Percentiles rank a stretch among this genome's conserved stretches.
phyloP scores from a whole-genome alignment of 2,797 vertebrate species.

The Nannoperca obscura region DNA sequence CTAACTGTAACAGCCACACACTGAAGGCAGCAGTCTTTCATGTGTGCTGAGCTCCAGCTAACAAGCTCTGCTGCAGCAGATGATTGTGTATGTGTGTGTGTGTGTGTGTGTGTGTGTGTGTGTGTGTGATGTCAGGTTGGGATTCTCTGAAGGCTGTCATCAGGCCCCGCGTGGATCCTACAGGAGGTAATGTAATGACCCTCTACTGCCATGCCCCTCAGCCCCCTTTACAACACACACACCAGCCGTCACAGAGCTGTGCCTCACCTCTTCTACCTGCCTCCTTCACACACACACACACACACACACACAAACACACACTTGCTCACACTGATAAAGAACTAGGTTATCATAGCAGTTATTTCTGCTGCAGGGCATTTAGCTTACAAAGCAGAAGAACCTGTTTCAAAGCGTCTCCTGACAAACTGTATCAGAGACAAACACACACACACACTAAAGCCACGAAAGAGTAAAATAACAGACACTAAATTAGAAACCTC shows the following conservation, averaged over 20 bases:
- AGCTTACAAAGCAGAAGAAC: slow-evolving; percentile 67
- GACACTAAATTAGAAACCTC: slow-evolving; percentile 17
- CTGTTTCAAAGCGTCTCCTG: slow-evolving; percentile 53
- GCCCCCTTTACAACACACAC: slow-evolving; percentile 13
- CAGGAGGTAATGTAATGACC: slow-evolving; percentile 41
- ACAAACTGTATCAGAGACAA: slow-evolving; percentile 38
- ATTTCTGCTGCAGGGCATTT: slow-evolving; percentile 62
- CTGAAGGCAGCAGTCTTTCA: slow-evolving; percentile 49
- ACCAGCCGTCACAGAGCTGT: slow-evolving; percentile 10
- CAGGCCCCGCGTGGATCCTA: slow-evolving; percentile 18
- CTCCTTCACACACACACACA: slow-evolving; percentile 8
- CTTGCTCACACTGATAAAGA: slow-evolving; percentile 52
- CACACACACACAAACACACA: slow-evolving; percentile 8
- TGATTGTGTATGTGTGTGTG: slow-evolving; percentile 12
- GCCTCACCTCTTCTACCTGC: slow-evolving; percentile 17
- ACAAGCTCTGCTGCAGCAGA: slow-evolving; percentile 47
- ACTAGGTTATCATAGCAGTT: slow-evolving; percentile 69
- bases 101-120: slow-evolving; percentile 5
- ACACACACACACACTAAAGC: slow-evolving; percentile 1
- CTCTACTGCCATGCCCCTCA: slow-evolving; percentile 35
- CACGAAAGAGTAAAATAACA: slow-evolving; percentile 8
- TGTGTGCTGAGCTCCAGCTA: slow-evolving; percentile 45
- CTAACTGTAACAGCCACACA: slow-evolving; percentile 24
- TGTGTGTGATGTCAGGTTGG: slow-evolving; percentile 6
- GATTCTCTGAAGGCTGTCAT: slow-evolving; percentile 34